Evolutionary conservation across 2,113 vertebrate genomes (phyloP), one percentile per base, ranked within the genome.

Genomic region (Hemibagrus wyckioides): DNA sequence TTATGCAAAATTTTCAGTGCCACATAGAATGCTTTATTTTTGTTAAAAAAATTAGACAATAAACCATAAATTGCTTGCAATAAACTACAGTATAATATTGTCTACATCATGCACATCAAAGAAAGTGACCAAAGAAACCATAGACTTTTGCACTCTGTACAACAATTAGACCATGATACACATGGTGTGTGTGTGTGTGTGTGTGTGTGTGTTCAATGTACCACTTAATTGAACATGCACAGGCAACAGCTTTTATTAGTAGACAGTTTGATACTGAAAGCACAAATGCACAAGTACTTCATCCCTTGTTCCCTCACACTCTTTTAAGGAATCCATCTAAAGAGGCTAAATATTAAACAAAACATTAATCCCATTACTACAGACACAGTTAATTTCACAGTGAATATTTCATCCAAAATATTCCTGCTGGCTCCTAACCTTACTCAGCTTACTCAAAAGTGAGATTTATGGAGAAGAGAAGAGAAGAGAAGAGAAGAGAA

Each of bases 91-190:
- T 87, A 73, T 67, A 71, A n/a, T 48, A 80, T 23, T 28, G 11
- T 69, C 44, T 36, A 52, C 85, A 80, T 61, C 44, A 39, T 80
- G 44, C 48, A n/a, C 44, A 41, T 67, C 21, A 79, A 21, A 86
- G 85, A 76, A 80, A 69, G 79, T 86, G 75, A 65, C n/a, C 59
- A 65, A 80, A 86, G 61, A n/a, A n/a, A n/a, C n/a, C n/a, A n/a
- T n/a, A n/a, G n/a, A 13, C 89, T 90, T 92, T 94, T 92, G 88
- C 91, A 89, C 83, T 92, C 91, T 93, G 87, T 87, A 83, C 79
- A 89, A 87, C 90, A 91, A 93, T 84, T 90, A 89, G 91, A 91
- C 92, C 89, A 86, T 90, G 84, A 89, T 89, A 86, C 86, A 89
- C 77, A 91, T n/a, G n/a, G 44, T 48, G 44, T 48, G 44, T 48